These are phyloP conservation scores for Melieria crassipennis DNA, from an alignment of 2,888 invertebrate genomes.

Conservation along the genomic window DNA sequence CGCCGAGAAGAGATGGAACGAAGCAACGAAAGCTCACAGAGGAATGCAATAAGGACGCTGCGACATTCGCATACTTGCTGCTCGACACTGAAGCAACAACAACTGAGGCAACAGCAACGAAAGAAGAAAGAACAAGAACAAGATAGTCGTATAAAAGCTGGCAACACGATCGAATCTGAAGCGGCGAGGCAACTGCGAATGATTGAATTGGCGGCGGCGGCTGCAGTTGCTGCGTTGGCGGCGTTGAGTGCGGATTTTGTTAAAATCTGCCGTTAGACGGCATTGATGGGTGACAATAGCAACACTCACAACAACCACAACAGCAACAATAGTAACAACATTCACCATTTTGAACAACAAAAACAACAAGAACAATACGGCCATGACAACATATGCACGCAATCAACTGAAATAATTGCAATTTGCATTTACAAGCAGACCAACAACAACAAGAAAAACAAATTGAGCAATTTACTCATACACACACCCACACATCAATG, in stretches of 20 bases:
- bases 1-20: too few species aligned
- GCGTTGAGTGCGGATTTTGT: not conserved
- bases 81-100: too few species aligned
- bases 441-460: conserved; percentile 14
- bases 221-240: not conserved
- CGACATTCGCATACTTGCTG: too few species aligned
- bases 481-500: not conserved
- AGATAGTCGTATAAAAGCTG: too few species aligned
- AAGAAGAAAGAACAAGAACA: too few species aligned
- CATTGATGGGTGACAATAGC: not conserved
- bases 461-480: not conserved
- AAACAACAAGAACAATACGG: not conserved
- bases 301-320: not conserved
- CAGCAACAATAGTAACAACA: conserved; percentile 3
- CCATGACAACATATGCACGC: conserved; percentile 12
- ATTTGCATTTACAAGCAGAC: conserved; percentile 30
- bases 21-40: too few species aligned
- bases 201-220: too few species aligned
- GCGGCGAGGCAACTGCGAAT: too few species aligned
- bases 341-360: not conserved
- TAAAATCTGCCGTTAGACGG: not conserved
- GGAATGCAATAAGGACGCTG: too few species aligned
- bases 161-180: too few species aligned
- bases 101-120: too few species aligned
- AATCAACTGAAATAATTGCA: conserved; percentile 33